phyloP scores from a whole-genome alignment of 2,113 vertebrate species.

The Bufo gargarizans region DNA sequence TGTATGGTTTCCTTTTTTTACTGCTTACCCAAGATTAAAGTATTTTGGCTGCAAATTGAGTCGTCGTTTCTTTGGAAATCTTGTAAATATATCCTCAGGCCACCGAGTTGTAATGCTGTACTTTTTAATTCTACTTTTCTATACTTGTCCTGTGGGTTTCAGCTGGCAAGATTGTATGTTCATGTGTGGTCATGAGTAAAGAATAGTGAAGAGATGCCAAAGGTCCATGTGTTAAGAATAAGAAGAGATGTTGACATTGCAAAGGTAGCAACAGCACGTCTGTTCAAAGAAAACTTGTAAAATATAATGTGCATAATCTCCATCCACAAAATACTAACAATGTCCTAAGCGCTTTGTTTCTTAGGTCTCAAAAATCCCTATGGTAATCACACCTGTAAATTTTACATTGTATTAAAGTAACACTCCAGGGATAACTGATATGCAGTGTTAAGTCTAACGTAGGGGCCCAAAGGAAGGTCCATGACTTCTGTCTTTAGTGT shows the following conservation, averaged over 20 bases:
- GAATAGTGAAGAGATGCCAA: not conserved
- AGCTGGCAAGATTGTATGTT: conserved; percentile 2
- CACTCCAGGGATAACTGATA: too few species aligned
- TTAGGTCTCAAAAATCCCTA: not conserved
- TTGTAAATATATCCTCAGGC: conserved; percentile 21
- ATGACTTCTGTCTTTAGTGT: too few species aligned
- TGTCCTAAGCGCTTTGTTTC: not conserved
- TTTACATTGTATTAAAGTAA: not conserved
- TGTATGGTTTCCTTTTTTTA: conserved; percentile 23
- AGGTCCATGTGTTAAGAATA: not conserved
- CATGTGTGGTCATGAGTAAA: conserved; percentile 25
- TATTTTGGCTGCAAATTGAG: conserved; percentile 15
- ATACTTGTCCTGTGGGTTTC: conserved; percentile 42
- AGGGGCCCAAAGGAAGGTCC: too few species aligned
- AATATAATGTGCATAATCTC: not conserved
- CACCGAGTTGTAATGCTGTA: not conserved
- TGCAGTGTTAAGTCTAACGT: too few species aligned
- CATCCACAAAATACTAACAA: not conserved
- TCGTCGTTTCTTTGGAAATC: not conserved
- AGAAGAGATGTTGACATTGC: not conserved
- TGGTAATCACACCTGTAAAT: not conserved
- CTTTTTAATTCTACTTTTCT: conserved; percentile 37
- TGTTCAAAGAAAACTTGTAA: not conserved
- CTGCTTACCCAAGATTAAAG: conserved; percentile 25
- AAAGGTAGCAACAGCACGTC: not conserved